A percentile compares a stretch with the other conserved stretches of the same genome.
Evolutionary conservation across 2,888 invertebrate species (phyloP).

Genomic region (Tromatobia lineatoria): DNA sequence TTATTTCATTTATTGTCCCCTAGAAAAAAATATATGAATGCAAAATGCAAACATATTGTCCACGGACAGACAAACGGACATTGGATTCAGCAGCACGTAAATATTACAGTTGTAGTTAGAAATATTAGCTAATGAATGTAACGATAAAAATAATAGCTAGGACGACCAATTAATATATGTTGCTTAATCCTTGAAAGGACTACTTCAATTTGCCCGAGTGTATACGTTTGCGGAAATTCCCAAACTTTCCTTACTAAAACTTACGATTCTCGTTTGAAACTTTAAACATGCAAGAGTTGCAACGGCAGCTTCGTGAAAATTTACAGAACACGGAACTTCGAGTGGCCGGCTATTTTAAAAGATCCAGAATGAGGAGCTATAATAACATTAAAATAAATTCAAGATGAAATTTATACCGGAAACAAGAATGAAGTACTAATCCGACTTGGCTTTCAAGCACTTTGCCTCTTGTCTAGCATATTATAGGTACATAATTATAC

Average conservation of each 20-base stretch:
- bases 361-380: not conserved
- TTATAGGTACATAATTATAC: not conserved
- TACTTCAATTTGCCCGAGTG: too few species aligned
- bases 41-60: too few species aligned
- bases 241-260: not conserved
- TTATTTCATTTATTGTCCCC: too few species aligned
- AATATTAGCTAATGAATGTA: too few species aligned
- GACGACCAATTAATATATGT: too few species aligned
- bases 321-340: not conserved
- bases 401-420: not conserved
- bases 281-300: not conserved
- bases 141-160: too few species aligned
- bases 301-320: not conserved
- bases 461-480: not conserved
- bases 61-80: too few species aligned
- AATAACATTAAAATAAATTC: not conserved
- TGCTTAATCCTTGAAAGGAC: too few species aligned
- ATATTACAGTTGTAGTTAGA: too few species aligned
- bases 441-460: not conserved
- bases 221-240: not conserved
- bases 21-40: too few species aligned
- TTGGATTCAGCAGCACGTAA: too few species aligned
- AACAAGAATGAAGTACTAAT: not conserved
- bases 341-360: not conserved
- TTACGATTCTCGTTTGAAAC: not conserved